Conservation (phyloP, 2,797 vertebrate genomes). For the Crenuchus spilurus region DNA sequence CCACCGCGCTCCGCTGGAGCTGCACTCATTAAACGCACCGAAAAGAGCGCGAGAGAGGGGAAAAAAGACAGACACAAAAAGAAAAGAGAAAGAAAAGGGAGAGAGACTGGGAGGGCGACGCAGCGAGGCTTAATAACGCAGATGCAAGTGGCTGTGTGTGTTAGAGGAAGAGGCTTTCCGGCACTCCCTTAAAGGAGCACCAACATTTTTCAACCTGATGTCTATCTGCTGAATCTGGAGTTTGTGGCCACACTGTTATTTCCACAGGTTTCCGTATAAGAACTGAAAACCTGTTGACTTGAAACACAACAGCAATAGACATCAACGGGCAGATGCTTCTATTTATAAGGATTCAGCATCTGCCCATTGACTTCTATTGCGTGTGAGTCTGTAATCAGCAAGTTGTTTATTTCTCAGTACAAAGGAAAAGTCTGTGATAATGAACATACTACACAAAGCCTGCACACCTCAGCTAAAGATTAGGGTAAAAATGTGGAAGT, state of each 20-base stretch:
- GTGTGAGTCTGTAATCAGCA: no score
- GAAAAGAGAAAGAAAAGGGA: slow-evolving; percentile 34
- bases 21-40: slow-evolving; percentile 70
- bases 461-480: background rate
- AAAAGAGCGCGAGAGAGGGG: slow-evolving; percentile 10
- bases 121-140: slow-evolving; percentile 13
- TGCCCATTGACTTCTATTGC: background rate
- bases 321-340: background rate
- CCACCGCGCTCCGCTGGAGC: slow-evolving; percentile 70
- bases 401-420: background rate
- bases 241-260: background rate
- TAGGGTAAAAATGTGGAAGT: background rate
- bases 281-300: background rate
- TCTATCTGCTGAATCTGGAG: background rate
- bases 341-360: background rate
- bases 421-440: background rate
- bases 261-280: background rate
- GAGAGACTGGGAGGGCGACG: slow-evolving; percentile 18
- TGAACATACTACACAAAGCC: background rate
- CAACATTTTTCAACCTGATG: background rate
- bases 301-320: background rate
- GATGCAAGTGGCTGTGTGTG: background rate
- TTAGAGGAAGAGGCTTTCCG: background rate
- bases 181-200: background rate
- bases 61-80: slow-evolving; percentile 34